Conservation (phyloP, 1,140 invertebrate species). For the Leptinotarsa undecemlineata region DNA sequence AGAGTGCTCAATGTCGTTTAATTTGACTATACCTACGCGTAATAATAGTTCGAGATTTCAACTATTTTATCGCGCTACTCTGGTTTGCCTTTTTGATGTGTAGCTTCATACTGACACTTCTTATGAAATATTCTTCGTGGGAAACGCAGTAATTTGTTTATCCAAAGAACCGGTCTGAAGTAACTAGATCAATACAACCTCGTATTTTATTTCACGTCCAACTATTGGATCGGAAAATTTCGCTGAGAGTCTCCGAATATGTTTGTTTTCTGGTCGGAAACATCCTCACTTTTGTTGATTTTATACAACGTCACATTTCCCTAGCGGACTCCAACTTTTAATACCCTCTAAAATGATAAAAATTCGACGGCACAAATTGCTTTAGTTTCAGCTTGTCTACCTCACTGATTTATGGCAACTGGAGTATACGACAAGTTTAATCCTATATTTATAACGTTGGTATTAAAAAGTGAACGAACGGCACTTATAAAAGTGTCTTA, state of each 20-base stretch:
- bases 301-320: slow-evolving; percentile 24
- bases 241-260: background rate
- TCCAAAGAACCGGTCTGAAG: too few relatives aligned
- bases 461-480: slow-evolving; percentile 17
- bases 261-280: slow-evolving; percentile 6
- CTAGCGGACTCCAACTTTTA: slow-evolving; percentile 21
- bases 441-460: slow-evolving; percentile 19
- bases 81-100: too few relatives aligned
- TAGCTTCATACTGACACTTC: too few relatives aligned
- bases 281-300: slow-evolving; percentile 19
- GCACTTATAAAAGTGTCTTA: slow-evolving; percentile 14
- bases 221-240: slow-evolving; percentile 9
- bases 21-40: too few relatives aligned
- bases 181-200: background rate
- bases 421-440: slow-evolving; percentile 18
- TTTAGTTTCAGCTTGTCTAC: slow-evolving; percentile 22
- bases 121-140: too few relatives aligned
- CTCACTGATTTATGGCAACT: slow-evolving; percentile 22
- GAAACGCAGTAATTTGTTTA: too few relatives aligned
- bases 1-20: too few relatives aligned
- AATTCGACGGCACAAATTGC: slow-evolving; percentile 27
- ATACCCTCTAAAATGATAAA: slow-evolving; percentile 23
- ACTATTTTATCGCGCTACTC: too few relatives aligned
- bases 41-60: too few relatives aligned
- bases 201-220: slow-evolving; percentile 14